phyloP scores from a whole-genome alignment of 2,888 invertebrate genomes.

The Stictocephala bisonia region DNA sequence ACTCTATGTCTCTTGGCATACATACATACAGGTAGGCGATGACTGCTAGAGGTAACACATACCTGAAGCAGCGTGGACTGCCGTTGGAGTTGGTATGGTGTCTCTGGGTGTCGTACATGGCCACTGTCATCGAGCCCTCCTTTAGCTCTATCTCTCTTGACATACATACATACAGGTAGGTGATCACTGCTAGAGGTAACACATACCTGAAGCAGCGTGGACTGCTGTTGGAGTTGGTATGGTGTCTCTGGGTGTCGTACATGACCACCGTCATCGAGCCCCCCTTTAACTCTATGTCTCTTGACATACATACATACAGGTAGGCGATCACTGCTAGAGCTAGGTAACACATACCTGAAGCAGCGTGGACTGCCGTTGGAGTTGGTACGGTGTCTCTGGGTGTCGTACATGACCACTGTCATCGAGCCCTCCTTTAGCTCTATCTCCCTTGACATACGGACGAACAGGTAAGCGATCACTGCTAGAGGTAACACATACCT shows the following conservation, averaged over 20 bases:
- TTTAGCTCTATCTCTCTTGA: slow-evolving; percentile 72
- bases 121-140: slow-evolving; percentile 68
- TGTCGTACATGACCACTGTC: slow-evolving; percentile 70
- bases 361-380: slow-evolving; percentile 53
- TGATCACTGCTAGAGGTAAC: slow-evolving; percentile 70
- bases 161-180: slow-evolving; percentile 74
- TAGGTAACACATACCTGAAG: slow-evolving; percentile 69
- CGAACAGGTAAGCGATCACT: slow-evolving; percentile 73
- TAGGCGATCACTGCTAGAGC: slow-evolving; percentile 72
- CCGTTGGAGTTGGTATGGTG: slow-evolving; percentile 61
- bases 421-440: slow-evolving; percentile 69
- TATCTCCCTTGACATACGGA: slow-evolving; percentile 73
- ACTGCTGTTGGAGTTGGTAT: slow-evolving; percentile 60
- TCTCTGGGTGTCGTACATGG: slow-evolving; percentile 68
- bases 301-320: slow-evolving; percentile 73
- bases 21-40: slow-evolving; percentile 75
- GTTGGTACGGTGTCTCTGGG: slow-evolving; percentile 62
- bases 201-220: slow-evolving; percentile 66
- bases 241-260: slow-evolving; percentile 66
- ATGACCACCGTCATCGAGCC: slow-evolving; percentile 69
- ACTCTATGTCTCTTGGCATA: slow-evolving; percentile 72
- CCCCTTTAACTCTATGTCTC: slow-evolving; percentile 71
- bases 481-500: slow-evolving; percentile 72
- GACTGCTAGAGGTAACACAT: slow-evolving; percentile 69
- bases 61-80: slow-evolving; percentile 48